phyloP scores from a whole-genome alignment of 2,888 invertebrate species.

The Lampropteryx suffumata region DNA sequence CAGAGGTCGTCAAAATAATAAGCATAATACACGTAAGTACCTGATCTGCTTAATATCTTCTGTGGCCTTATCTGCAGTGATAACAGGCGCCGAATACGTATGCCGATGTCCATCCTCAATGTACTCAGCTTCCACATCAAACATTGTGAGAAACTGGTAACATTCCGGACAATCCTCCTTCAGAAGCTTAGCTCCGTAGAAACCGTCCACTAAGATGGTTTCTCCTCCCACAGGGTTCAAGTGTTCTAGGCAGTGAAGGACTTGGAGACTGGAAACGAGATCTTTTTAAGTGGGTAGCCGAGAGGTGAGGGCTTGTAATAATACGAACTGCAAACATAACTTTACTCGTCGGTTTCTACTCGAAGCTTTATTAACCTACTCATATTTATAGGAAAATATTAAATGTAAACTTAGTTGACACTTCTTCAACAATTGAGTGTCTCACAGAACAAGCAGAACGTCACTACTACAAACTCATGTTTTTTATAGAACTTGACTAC shows the following conservation, averaged over 20 bases:
- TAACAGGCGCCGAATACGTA: slow-evolving; percentile 81
- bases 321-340: too few species aligned
- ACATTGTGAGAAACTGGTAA: slow-evolving; percentile 82
- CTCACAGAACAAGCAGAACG: too few species aligned
- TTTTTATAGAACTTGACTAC: too few species aligned
- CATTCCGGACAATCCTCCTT: slow-evolving; percentile 76
- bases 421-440: too few species aligned
- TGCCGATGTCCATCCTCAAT: slow-evolving; percentile 85
- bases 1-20: too few species aligned
- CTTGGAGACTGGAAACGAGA: slow-evolving; percentile 59
- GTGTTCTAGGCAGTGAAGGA: slow-evolving; percentile 72
- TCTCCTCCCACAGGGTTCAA: slow-evolving; percentile 86
- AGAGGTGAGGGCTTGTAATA: neutral
- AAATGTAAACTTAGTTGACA: too few species aligned
- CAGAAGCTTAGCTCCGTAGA: slow-evolving; percentile 84
- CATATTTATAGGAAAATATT: too few species aligned
- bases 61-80: slow-evolving; percentile 79
- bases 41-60: slow-evolving; percentile 84
- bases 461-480: too few species aligned
- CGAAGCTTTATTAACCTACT: slow-evolving; percentile 1
- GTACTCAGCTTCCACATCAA: slow-evolving; percentile 85
- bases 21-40: too few species aligned
- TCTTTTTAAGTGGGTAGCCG: neutral
- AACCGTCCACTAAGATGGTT: slow-evolving; percentile 89
- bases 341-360: neutral